Evolutionary conservation across 2,113 vertebrate species (phyloP), one percentile per base, ranked within the genome.

Genomic region (Saccopteryx leptura): DNA sequence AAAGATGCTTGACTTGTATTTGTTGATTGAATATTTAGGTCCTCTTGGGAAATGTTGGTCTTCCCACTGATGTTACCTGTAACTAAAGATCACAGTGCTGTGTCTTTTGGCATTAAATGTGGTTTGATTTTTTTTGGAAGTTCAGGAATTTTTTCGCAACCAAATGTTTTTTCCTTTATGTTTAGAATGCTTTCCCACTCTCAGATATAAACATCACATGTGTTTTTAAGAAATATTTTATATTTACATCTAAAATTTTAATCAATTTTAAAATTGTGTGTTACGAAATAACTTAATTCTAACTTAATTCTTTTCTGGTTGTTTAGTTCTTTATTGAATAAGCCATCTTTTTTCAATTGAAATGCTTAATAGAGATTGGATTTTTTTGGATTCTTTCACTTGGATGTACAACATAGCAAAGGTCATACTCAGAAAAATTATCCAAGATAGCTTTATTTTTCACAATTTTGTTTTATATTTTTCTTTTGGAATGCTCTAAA

Each of bases 391-490:
- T 88, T 91, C 13, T 97, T 93, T 90, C 17, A 68, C 39, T 88
- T 75, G 82, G 26, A 56, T 78, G 2, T 82, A 93, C 93, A 95
- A 75, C 76, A 69, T 90, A 94, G 79, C 86, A 92, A 75, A 56
- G 10, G 7, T 58, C 11, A 65, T 78, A 46, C 15, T 94, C 68
- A 74, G n/a, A 81, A 93, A 79, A 52, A 5, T 9, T 39, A 72
- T 90, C 48, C 72, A 66, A 86, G 87, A 75, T 92, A n/a, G n/a
- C 9, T 92, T 90, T 66, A 26, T 76, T 93, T 94, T 96, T 96
- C 74, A 74, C 28, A 91, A 39, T 78, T 95, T 88, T 58, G 18
- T 90, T 79, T 91, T 79, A n/a, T 88, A 65, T 84, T 12, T 69
- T 91, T 39, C 39, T 15, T 14, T 75, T 24, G 24, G 83, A 87